phyloP scores from a whole-genome alignment of 2,888 invertebrate species.

The Andrena flavipes region DNA sequence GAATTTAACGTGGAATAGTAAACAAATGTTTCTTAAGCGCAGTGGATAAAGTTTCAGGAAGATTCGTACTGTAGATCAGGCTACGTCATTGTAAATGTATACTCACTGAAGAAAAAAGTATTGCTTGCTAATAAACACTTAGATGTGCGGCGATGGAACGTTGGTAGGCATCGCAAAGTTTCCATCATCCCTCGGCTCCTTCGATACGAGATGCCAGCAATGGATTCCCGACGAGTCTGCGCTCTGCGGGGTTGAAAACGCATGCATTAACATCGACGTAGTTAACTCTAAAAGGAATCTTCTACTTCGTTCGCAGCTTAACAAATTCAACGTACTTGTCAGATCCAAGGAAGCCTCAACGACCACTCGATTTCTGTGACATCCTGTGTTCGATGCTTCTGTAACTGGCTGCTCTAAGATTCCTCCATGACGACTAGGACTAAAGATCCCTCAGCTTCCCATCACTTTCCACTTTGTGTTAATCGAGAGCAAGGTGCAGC shows the following conservation, averaged over 20 bases:
- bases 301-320: neutral
- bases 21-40: too few species aligned
- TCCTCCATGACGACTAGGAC: too few species aligned
- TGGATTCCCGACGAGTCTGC: constrained; percentile 55
- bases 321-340: neutral
- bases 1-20: too few species aligned
- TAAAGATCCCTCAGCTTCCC: neutral
- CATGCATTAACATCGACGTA: constrained; percentile 42
- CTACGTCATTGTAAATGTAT: constrained; percentile 11
- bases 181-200: constrained; percentile 30
- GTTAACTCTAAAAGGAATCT: neutral
- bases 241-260: constrained; percentile 54
- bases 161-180: constrained; percentile 17
- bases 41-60: neutral
- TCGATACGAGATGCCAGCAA: constrained; percentile 38
- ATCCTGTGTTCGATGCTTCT: too few species aligned
- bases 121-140: neutral
- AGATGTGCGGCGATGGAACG: neutral
- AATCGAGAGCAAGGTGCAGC: neutral
- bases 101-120: constrained; percentile 35
- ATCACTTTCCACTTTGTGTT: constrained; percentile 17
- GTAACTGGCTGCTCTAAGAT: too few species aligned
- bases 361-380: neutral
- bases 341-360: too few species aligned
- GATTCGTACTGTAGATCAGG: neutral